phyloP scores from a whole-genome alignment of 2,888 invertebrate species.

The Slavum lentiscoides region DNA sequence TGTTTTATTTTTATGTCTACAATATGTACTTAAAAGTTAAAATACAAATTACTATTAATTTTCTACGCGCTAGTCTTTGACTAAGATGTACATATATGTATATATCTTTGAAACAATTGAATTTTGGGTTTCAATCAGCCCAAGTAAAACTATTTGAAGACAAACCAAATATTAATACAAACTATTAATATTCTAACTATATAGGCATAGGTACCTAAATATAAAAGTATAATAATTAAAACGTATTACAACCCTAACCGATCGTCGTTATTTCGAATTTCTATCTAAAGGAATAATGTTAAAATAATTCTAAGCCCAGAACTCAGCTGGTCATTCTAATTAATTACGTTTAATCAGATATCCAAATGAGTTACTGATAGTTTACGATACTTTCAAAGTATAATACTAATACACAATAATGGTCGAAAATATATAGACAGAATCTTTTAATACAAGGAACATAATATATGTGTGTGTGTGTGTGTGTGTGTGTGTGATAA shows the following conservation, averaged over 20 bases:
- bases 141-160: conserved; percentile 23
- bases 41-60: conserved; percentile 37
- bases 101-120: conserved; percentile 5
- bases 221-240: conserved; percentile 26
- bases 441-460: conserved; percentile 2
- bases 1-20: conserved; percentile 27
- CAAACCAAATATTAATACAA: conserved; percentile 27
- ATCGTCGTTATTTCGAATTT: conserved; percentile 13
- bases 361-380: conserved; percentile 14
- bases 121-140: conserved; percentile 26
- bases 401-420: conserved; percentile 15
- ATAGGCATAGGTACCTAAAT: conserved; percentile 16
- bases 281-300: conserved; percentile 29
- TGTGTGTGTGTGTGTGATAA: conserved; percentile 22
- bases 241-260: conserved; percentile 3
- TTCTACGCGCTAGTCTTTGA: conserved; percentile 39
- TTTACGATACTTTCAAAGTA: conserved; percentile 12
- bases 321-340: conserved; percentile 23
- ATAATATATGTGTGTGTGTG: too few relatives aligned
- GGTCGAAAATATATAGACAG: conserved; percentile 13
- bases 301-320: conserved; percentile 19
- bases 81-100: conserved; percentile 26
- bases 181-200: conserved; percentile 35
- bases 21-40: not conserved
- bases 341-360: conserved; percentile 23